Evolutionary conservation across 2,888 invertebrate species (phyloP), one percentile per base, ranked within the genome.

Genomic region (Lasioglossum oenotherae): DNA sequence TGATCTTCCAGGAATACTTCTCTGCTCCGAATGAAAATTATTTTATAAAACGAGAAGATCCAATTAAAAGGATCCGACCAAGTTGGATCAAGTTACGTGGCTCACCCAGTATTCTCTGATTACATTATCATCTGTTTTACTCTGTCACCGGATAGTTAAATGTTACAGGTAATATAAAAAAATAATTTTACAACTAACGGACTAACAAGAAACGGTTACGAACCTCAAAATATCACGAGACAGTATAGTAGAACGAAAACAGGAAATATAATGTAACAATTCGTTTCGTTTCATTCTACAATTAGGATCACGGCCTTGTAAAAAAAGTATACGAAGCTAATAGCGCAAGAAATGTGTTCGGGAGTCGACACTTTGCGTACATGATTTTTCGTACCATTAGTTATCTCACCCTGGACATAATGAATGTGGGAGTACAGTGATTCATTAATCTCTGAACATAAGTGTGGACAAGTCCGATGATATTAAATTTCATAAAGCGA

Each of bases 81-180:
- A 69, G 12, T 71, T n/a, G 41, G 38, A 71, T 69, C 67, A 3
- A 69, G 67, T 69, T 69, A 71, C 71, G n/a, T 41, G 41, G 41
- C 38, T 71, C n/a, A 71, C 71, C 41, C 41, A n/a, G 38, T 12
- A n/a, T 41, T n/a, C 41, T 38, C 71, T 38, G 71, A 71, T n/a
- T 71, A 74, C 23, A 49, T 49, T 27, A 23, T 35, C 73, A 23
- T 31, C 19, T 69, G 35, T 69, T 69, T 69, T 71, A 71, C 71
- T 71, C 71, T 71, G 71, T 71, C 71, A 71, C 71, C 71, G 71
- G 71, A 71, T 71, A 14, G n/a, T 41, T 71, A 71, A 71, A 71
- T n/a, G 41, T 71, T 71, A 71, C 71, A 41, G 71, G 14, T 71
- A 71, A 41, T 41, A 71, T 71, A 71, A 71, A 71, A 71, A 71